Evolutionary conservation across 2,797 vertebrate species (phyloP), one percentile per base, ranked within the genome.

Genomic region (Hoplostethus atlanticus): DNA sequence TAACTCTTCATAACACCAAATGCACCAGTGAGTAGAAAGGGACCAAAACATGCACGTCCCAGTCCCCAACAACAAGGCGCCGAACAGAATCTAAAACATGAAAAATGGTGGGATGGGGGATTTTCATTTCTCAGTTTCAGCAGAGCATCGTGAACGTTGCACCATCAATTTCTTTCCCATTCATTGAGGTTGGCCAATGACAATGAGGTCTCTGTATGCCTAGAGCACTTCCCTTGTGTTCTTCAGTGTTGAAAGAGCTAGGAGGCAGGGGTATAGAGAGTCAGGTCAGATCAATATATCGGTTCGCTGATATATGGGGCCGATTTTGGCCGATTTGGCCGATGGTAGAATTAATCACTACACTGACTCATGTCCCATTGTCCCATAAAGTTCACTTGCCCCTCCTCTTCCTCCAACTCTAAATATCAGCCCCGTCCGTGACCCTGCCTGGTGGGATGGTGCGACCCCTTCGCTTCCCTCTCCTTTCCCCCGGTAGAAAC

Each of bases 401-500:
- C 44, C 75, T 34, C 16, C 36, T 61, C 51, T 48, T 63, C 25
- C 53, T 34, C 68, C 21, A 16, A 5, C 50, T 38, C 34, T 42
- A 48, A 52, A 58, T 63, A 61, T 55, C 68, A 71, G 57, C 54
- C 60, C 48, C 42, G n/a, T 61, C n/a, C 2, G 36, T 73, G 44
- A 81, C 59, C 68, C 65, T 1, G 46, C 51, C 31, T 61, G 36
- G 8, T 0, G 7, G 59, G 28, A 8, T 30, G 10, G 2, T 48
- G 59, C 17, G 12, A 34, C 57, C 55, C 25, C 58, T 46, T 13
- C 38, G 17, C 16, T 36, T 25, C 6, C 25, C 30, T 70, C 57
- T 73, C 28, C 13, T 16, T 57, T 56, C 28, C 59, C 28, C 59
- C 17, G 25, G 36, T 11, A 46, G 36, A 42, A 70, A 69, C 13